phyloP scores from a whole-genome alignment of 2,888 invertebrate genomes.

The Embidobia sp. region DNA sequence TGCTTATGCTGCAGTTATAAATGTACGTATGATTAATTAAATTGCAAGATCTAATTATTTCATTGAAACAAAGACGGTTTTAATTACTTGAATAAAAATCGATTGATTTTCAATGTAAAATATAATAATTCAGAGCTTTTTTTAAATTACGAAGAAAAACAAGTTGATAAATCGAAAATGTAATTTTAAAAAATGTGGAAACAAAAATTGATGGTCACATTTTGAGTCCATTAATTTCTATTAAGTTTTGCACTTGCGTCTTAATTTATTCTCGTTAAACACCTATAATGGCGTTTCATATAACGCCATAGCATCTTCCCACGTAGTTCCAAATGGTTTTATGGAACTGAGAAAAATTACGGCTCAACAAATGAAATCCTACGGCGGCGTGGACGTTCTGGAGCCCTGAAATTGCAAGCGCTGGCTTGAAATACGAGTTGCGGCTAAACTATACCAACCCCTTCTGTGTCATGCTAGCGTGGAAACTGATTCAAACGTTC shows the following conservation, averaged over 20 bases:
- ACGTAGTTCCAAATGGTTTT: slow-evolving; percentile 49
- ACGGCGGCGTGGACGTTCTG: slow-evolving; percentile 37
- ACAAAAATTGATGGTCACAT: no score
- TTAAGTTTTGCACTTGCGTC: neutral
- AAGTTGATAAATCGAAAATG: no score
- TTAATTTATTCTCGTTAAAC: slow-evolving; percentile 12
- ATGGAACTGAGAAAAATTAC: slow-evolving; percentile 71
- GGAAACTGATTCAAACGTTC: slow-evolving; percentile 51
- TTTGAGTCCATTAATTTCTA: slow-evolving; percentile 9
- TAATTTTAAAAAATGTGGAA: no score
- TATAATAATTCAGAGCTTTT: no score
- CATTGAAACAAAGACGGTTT: no score
- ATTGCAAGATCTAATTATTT: neutral
- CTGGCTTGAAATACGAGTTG: slow-evolving; percentile 68
- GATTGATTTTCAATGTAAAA: no score
- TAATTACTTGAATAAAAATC: no score
- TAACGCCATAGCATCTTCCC: slow-evolving; percentile 49
- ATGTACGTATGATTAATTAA: slow-evolving; percentile 5
- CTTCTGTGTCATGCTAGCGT: slow-evolving; percentile 46
- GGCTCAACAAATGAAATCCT: slow-evolving; percentile 71
- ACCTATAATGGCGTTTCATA: slow-evolving; percentile 33
- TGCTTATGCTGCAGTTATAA: neutral
- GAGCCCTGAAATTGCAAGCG: slow-evolving; percentile 65
- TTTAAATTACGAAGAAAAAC: no score
- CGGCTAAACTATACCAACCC: slow-evolving; percentile 50